A percentile compares a stretch with the other conserved stretches of the same genome.
Conservation (phyloP, 1,140 invertebrate genomes). For the Polyergus mexicanus region DNA sequence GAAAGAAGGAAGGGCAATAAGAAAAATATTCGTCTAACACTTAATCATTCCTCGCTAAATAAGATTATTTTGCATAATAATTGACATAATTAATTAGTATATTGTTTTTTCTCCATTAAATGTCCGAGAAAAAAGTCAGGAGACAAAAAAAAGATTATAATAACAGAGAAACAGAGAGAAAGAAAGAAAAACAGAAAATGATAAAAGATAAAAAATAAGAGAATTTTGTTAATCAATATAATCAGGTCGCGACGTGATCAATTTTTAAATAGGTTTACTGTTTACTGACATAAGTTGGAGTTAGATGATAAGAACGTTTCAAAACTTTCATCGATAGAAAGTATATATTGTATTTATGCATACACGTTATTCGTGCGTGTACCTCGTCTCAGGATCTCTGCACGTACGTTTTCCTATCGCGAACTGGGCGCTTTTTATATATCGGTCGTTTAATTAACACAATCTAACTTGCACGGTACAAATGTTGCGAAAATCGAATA, state of each 20-base stretch:
- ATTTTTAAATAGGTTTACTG: background rate
- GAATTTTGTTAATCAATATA: background rate
- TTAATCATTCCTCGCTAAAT: background rate
- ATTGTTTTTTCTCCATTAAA: conserved; percentile 4
- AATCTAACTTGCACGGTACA: conserved; percentile 1
- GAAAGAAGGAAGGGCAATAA: background rate
- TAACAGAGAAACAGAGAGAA: background rate
- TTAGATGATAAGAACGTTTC: background rate
- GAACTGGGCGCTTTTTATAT: background rate
- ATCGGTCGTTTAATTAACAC: conserved; percentile 15
- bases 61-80: background rate
- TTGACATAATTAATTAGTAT: background rate
- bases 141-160: background rate
- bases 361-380: background rate
- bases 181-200: background rate
- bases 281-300: background rate
- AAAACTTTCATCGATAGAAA: conserved; percentile 40
- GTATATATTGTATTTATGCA: background rate
- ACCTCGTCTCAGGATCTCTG: conserved; percentile 6
- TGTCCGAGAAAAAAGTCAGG: background rate
- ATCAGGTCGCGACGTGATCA: background rate
- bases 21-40: background rate
- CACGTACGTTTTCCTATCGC: background rate
- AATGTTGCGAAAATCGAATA: conserved; percentile 1
- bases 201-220: background rate